Percentiles rank a stretch among this genome's conserved stretches.
phyloP scores from a whole-genome alignment of 2,113 vertebrate species.

The Capricornis sumatraensis region DNA sequence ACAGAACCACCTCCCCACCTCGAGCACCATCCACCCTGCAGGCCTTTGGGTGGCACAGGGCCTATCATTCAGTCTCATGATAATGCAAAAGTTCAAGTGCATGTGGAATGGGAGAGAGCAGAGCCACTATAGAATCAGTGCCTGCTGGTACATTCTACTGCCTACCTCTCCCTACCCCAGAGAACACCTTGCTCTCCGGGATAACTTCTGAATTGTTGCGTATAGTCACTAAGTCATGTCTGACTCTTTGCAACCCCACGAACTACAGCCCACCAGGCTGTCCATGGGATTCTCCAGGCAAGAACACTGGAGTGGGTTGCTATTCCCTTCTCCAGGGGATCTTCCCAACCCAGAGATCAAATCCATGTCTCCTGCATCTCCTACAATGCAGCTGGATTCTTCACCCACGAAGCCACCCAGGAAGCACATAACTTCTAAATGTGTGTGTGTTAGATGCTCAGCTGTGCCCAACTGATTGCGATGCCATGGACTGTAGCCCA shows the following conservation, averaged over 20 bases:
- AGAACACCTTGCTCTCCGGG: neutral
- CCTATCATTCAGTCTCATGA: too few relatives aligned
- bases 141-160: fast-evolving
- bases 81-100: neutral
- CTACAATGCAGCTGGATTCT: neutral
- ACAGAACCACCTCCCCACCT: neutral
- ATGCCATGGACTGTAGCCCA: neutral
- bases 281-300: neutral
- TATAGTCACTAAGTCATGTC: neutral
- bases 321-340: neutral
- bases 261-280: neutral
- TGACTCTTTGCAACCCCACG: neutral
- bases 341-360: neutral
- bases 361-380: neutral
- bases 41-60: neutral
- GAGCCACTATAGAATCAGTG: neutral
- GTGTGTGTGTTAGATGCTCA: neutral
- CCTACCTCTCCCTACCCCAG: neutral
- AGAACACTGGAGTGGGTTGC: neutral
- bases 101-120: neutral
- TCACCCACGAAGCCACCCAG: neutral
- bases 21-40: neutral
- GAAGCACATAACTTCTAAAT: neutral
- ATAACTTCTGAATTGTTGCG: neutral
- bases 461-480: fast-evolving